Evolutionary conservation across 1,140 invertebrate species (phyloP).

Genomic region (Paracyclopina nana): DNA sequence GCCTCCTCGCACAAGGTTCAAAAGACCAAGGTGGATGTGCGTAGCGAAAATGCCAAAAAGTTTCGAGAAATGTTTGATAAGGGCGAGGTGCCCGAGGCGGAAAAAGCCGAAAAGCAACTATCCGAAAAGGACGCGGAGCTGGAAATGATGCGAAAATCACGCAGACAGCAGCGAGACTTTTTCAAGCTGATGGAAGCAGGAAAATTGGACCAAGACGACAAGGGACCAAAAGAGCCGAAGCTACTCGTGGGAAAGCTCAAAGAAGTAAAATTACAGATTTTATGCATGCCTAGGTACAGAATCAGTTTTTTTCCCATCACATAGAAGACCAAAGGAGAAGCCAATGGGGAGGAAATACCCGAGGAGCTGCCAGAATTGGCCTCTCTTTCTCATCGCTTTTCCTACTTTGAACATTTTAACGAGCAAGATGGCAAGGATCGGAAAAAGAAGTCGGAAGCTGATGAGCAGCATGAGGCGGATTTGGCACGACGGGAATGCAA

Average conservation of each 20-base stretch:
- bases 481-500: conserved; percentile 12
- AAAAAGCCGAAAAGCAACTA: conserved; percentile 5
- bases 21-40: conserved; percentile 14
- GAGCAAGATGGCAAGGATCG: neutral
- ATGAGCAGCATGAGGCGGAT: neutral
- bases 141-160: conserved; percentile 4
- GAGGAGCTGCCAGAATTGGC: conserved; percentile 8
- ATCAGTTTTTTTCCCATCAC: neutral
- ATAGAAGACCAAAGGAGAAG: conserved; percentile 4
- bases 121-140: conserved; percentile 9
- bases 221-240: conserved; percentile 1
- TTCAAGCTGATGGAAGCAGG: conserved; percentile 13
- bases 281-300: neutral
- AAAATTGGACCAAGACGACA: conserved; percentile 1
- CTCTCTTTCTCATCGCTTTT: conserved; percentile 9
- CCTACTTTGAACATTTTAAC: conserved; percentile 12
- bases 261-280: neutral
- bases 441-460: neutral
- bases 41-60: conserved; percentile 16
- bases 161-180: conserved; percentile 2
- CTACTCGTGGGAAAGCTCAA: conserved; percentile 14
- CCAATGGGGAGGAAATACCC: neutral
- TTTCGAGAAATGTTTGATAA: conserved; percentile 16
- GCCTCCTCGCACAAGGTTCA: neutral
- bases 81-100: conserved; percentile 9